phyloP scores from a whole-genome alignment of 1,140 invertebrate genomes.

The Drosophila bocqueti region DNA sequence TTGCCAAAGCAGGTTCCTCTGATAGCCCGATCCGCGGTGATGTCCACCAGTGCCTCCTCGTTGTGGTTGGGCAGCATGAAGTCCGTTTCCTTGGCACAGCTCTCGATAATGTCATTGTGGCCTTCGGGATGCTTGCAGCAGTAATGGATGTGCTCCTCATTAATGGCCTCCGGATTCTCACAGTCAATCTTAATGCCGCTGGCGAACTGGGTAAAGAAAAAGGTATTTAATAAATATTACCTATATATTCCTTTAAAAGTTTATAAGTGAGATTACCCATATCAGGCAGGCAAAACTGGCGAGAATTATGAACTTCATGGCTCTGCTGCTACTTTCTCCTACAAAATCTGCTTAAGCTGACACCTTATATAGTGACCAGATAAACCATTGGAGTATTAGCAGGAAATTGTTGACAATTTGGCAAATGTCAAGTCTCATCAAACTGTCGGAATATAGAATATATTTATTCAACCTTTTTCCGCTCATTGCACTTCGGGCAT shows the following conservation, averaged over 20 bases:
- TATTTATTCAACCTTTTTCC: slow-evolving; percentile 11
- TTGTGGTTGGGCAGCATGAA: slow-evolving; percentile 45
- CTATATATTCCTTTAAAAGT: background rate
- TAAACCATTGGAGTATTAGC: background rate
- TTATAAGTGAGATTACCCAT: slow-evolving; percentile 44
- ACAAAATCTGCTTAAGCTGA: background rate
- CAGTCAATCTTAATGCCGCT: slow-evolving; percentile 55
- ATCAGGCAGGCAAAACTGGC: slow-evolving; percentile 26
- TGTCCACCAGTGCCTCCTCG: slow-evolving; percentile 65
- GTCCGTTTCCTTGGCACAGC: slow-evolving; percentile 60
- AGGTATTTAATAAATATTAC: background rate
- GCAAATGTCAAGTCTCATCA: slow-evolving; percentile 20
- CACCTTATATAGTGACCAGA: slow-evolving; percentile 34
- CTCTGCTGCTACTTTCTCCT: background rate
- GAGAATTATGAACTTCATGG: slow-evolving; percentile 30
- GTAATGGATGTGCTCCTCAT: slow-evolving; percentile 68
- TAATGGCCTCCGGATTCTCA: slow-evolving; percentile 51
- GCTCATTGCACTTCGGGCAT: slow-evolving; percentile 35
- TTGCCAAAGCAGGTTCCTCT: slow-evolving; percentile 66
- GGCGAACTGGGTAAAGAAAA: slow-evolving; percentile 7
- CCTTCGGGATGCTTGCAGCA: slow-evolving; percentile 77
- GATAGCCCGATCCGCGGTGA: slow-evolving; percentile 62
- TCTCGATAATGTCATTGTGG: slow-evolving; percentile 63
- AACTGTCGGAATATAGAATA: slow-evolving; percentile 1
- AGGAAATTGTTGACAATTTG: slow-evolving; percentile 32